Conservation (phyloP, 2,888 invertebrate genomes). For the Scaptomyza caliginosa region DNA sequence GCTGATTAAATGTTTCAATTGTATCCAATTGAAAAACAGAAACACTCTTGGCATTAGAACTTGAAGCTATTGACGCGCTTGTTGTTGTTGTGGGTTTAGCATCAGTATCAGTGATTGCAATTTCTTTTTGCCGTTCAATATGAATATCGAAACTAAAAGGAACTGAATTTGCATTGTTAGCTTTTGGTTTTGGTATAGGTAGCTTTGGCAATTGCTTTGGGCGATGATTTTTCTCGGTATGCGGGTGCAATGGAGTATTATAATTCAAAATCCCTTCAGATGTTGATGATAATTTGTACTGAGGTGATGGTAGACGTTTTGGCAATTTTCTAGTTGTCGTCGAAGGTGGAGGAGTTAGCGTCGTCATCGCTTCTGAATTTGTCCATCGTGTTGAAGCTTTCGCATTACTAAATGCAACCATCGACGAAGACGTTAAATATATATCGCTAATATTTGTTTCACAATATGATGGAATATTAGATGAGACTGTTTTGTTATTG, state of each 20-base stretch:
- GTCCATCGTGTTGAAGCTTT: conserved; percentile 38
- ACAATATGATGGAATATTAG: neutral
- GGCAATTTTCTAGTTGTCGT: conserved; percentile 75
- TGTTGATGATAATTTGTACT: conserved; percentile 36
- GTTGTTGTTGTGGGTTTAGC: neutral
- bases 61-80: neutral
- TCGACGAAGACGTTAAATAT: neutral
- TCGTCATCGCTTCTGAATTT: conserved; percentile 16
- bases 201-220: conserved; percentile 77
- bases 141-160: conserved; percentile 12
- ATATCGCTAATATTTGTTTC: conserved; percentile 10
- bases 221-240: conserved; percentile 41
- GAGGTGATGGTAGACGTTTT: conserved; percentile 73
- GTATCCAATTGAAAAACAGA: neutral
- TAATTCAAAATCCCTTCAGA: conserved; percentile 1
- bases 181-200: conserved; percentile 44
- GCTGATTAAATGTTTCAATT: conserved; percentile 12
- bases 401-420: conserved; percentile 24
- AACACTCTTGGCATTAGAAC: conserved; percentile 4
- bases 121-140: conserved; percentile 1
- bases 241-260: conserved; percentile 6
- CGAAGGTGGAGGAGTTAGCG: conserved; percentile 15
- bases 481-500: neutral
- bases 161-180: conserved; percentile 14
- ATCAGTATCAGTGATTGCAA: conserved; percentile 4